phyloP scores from a whole-genome alignment of 2,113 vertebrate species.

The Larimichthys crocea region DNA sequence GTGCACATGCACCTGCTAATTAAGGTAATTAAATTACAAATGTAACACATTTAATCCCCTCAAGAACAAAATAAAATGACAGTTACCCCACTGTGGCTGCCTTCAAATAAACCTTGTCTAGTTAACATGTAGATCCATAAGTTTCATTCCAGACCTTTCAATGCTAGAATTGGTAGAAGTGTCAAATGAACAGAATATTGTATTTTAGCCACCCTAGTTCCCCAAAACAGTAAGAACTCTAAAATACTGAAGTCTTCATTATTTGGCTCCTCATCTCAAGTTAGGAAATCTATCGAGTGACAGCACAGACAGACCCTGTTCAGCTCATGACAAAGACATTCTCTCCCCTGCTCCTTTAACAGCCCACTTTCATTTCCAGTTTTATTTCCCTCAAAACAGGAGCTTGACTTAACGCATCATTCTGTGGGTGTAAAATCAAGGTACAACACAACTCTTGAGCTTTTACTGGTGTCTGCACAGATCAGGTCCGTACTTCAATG shows the following conservation, averaged over 20 bases:
- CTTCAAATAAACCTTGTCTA: background rate
- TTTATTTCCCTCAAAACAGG: conserved; percentile 8
- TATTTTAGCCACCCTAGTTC: no score
- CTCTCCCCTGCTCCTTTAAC: background rate
- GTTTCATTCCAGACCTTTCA: no score
- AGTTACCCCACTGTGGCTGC: background rate
- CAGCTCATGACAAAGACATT: conserved; percentile 14
- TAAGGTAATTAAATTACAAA: conserved; percentile 5
- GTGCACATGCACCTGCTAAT: conserved; percentile 37
- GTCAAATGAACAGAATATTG: no score
- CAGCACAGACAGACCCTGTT: conserved; percentile 11
- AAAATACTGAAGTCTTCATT: background rate
- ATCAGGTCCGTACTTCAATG: no score
- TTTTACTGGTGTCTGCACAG: no score
- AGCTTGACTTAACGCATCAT: no score
- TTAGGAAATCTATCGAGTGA: background rate
- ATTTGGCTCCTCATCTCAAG: background rate
- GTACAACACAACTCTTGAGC: no score
- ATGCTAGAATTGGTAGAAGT: no score
- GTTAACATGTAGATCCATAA: no score
- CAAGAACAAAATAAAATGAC: background rate
- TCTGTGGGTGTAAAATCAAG: no score
- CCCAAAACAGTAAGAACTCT: no score
- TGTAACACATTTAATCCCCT: no score
- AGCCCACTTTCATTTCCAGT: conserved; percentile 20